phyloP scores from a whole-genome alignment of 2,888 invertebrate species.

The Lordiphosa andalusiaca region DNA sequence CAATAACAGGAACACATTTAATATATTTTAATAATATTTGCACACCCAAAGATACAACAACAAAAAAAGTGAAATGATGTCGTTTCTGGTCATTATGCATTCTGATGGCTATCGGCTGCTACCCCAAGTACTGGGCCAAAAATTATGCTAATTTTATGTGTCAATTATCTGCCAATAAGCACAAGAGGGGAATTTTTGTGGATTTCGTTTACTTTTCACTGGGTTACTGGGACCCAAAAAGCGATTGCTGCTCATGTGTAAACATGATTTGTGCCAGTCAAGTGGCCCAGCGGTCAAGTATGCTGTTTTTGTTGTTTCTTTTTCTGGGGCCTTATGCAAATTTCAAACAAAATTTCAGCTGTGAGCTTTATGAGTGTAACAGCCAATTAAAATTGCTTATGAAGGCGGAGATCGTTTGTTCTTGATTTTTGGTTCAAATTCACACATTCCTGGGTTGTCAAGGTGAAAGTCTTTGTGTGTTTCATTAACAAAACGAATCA shows the following conservation, averaged over 20 bases:
- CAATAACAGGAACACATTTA: constrained; percentile 19
- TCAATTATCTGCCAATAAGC: constrained; percentile 79
- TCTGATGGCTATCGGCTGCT: constrained; percentile 58
- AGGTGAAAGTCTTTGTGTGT: constrained; percentile 2
- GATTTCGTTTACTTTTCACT: constrained; percentile 25
- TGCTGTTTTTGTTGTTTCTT: constrained; percentile 29
- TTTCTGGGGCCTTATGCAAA: constrained; percentile 59
- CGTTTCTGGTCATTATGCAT: constrained; percentile 62
- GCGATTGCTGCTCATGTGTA: constrained; percentile 54
- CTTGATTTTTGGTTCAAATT: no score
- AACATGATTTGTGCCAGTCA: constrained; percentile 69
- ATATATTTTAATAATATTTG: constrained; percentile 45
- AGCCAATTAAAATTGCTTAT: constrained; percentile 40
- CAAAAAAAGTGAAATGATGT: constrained; percentile 69
- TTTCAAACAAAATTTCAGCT: constrained; percentile 25
- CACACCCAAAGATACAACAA: constrained; percentile 21
- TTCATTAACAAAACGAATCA: constrained; percentile 47
- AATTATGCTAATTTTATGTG: constrained; percentile 79
- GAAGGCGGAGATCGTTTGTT: no score
- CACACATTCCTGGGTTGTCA: not conserved
- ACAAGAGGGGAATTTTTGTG: constrained; percentile 25
- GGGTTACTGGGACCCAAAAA: constrained; percentile 38
- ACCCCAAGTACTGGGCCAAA: constrained; percentile 55
- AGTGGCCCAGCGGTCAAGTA: constrained; percentile 31
- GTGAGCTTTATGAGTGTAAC: constrained; percentile 7